Percentiles rank a stretch among this genome's conserved stretches.
Conservation (phyloP, 2,113 vertebrate genomes). For the Myanophis thanlyinensis region DNA sequence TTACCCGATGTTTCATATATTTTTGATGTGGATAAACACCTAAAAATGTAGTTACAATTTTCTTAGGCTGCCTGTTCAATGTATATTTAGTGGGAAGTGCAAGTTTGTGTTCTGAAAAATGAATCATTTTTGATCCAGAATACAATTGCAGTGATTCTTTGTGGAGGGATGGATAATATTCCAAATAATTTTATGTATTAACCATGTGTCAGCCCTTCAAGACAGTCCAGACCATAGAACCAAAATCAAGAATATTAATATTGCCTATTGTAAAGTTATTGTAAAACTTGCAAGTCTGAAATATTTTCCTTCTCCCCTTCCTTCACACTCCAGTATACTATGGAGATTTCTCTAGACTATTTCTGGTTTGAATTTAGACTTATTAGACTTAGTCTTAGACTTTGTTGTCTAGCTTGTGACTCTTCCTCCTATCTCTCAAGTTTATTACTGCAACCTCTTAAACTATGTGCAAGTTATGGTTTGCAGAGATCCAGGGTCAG, state of each 20-base stretch:
- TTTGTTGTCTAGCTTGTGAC: neutral
- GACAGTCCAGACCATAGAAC: neutral
- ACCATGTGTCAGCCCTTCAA: neutral
- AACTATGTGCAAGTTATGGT: neutral
- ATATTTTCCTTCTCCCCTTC: neutral
- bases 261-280: neutral
- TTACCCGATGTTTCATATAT: neutral
- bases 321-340: neutral
- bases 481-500: neutral
- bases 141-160: neutral
- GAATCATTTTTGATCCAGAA: neutral
- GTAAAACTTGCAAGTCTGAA: neutral
- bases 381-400: neutral
- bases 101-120: neutral
- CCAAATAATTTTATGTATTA: conserved; percentile 10
- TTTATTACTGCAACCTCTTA: neutral
- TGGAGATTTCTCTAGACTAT: neutral
- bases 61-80: neutral
- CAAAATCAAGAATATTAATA: neutral
- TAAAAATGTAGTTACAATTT: neutral
- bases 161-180: neutral
- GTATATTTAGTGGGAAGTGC: neutral
- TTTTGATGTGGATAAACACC: neutral
- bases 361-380: neutral
- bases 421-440: neutral